Evolutionary conservation across 2,888 invertebrate species (phyloP).

Genomic region (Coecobrya sp.): DNA sequence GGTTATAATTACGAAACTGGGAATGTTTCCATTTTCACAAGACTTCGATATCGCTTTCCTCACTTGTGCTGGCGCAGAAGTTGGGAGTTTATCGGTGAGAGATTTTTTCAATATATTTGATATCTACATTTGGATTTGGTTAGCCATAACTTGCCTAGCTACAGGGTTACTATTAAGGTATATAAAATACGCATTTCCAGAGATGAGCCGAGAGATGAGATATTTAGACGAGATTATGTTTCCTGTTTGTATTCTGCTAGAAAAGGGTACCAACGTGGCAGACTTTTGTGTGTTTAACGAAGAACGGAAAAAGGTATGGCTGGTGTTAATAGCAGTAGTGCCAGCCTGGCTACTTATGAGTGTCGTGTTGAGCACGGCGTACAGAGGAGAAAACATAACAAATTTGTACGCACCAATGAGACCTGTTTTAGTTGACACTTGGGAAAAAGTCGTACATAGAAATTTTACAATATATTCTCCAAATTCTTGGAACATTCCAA

Average conservation of each 20-base stretch:
- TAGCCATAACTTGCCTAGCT: background rate
- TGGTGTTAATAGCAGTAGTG: background rate
- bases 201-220: no score
- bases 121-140: background rate
- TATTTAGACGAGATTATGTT: background rate
- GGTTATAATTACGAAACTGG: no score
- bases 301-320: background rate
- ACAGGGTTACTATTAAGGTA: no score
- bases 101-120: background rate
- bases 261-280: background rate
- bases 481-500: background rate
- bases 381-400: slow-evolving; percentile 12
- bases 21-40: background rate
- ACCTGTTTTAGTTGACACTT: background rate
- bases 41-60: background rate
- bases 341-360: background rate
- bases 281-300: background rate
- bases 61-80: background rate
- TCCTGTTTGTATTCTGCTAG: background rate
- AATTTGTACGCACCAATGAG: background rate
- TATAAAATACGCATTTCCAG: no score
- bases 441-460: background rate
- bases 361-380: background rate
- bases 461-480: slow-evolving; percentile 39
- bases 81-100: background rate